These are phyloP conservation scores for Chymomyza fuscimana DNA, from an alignment of 2,888 invertebrate species.

Conservation along the genomic window DNA sequence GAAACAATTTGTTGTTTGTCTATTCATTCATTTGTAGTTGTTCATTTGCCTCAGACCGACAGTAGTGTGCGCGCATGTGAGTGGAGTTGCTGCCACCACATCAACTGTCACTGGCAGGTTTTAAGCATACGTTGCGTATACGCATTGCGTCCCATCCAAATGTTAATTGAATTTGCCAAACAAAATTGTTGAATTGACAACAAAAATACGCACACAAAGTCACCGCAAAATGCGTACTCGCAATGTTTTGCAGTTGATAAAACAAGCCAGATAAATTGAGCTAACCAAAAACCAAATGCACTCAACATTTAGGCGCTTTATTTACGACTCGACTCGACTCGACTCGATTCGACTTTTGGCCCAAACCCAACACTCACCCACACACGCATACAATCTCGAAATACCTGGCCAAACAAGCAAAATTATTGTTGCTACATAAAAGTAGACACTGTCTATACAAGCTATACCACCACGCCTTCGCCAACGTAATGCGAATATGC, in stretches of 20 bases:
- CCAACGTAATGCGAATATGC: conserved; percentile 9
- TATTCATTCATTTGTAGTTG: neutral
- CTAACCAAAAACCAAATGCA: neutral
- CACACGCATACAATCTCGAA: conserved; percentile 3
- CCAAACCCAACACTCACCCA: conserved; percentile 25
- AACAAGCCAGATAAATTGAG: conserved; percentile 7
- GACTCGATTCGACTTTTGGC: conserved; percentile 41
- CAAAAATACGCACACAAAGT: neutral
- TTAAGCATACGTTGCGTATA: conserved; percentile 21
- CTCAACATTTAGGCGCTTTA: conserved; percentile 21
- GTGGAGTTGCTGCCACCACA: neutral
- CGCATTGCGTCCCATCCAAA: conserved; percentile 2
- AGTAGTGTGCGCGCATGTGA: no score
- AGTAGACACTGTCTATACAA: neutral
- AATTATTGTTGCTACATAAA: conserved; percentile 49
- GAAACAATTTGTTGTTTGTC: conserved; percentile 4
- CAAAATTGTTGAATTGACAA: conserved; percentile 31
- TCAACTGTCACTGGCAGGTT: neutral
- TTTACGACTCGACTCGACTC: conserved; percentile 26
- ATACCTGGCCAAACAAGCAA: conserved; percentile 49
- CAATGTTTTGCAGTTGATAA: neutral
- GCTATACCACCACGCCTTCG: neutral
- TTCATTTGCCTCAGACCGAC: neutral
- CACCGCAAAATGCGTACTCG: neutral
- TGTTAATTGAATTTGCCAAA: conserved; percentile 42